A percentile compares a stretch with the other conserved stretches of the same genome.
Conservation (phyloP, 2,797 vertebrate species). For the Leucoraja ocellata region DNA sequence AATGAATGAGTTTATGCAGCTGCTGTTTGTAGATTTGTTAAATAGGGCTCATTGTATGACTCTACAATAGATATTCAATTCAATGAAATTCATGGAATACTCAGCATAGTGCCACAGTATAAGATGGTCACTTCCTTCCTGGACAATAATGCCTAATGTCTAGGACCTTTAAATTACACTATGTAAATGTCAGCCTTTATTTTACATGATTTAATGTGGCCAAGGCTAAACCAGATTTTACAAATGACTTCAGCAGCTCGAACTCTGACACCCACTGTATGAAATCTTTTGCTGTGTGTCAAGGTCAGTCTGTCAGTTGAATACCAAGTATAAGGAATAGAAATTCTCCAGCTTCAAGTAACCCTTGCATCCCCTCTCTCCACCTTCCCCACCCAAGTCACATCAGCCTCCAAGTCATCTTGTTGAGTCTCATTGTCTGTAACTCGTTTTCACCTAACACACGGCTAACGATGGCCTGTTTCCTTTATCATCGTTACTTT, state of each 20-base stretch:
- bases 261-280: not conserved
- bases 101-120: not conserved
- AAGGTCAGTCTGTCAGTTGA: not conserved
- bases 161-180: not conserved
- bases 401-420: too few relatives aligned
- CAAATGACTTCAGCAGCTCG: not conserved
- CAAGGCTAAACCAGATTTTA: too few relatives aligned
- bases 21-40: slow-evolving; percentile 18
- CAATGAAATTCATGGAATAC: not conserved
- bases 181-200: not conserved
- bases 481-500: too few relatives aligned
- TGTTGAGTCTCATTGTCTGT: too few relatives aligned
- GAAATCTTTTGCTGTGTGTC: not conserved
- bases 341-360: too few relatives aligned
- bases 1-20: slow-evolving; percentile 1
- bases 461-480: too few relatives aligned
- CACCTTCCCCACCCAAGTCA: too few relatives aligned
- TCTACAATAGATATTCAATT: slow-evolving; percentile 23
- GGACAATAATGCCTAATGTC: not conserved
- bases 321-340: not conserved
- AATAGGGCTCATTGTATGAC: slow-evolving; percentile 6
- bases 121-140: not conserved
- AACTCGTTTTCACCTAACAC: too few relatives aligned
- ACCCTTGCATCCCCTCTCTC: too few relatives aligned
- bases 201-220: not conserved